phyloP scores from a whole-genome alignment of 2,113 vertebrate genomes.

The Engraulis encrasicolus region DNA sequence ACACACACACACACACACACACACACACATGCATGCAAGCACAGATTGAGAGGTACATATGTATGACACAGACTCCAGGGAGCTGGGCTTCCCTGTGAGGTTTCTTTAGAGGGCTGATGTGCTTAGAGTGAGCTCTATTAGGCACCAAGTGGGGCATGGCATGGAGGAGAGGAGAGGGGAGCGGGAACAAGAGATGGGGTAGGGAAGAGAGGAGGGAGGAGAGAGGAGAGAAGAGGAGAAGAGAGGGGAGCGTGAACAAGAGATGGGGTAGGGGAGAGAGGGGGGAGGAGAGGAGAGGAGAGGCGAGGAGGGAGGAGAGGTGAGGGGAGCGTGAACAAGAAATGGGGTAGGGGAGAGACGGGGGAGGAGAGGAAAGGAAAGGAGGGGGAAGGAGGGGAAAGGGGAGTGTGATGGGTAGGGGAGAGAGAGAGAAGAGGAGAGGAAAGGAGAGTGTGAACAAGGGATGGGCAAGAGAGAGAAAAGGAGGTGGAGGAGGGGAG shows the following conservation, averaged over 20 bases:
- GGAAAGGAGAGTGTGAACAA: slow-evolving; percentile 20
- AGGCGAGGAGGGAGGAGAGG: background rate
- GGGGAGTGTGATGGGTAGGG: background rate
- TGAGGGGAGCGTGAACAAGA: background rate
- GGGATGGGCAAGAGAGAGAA: background rate
- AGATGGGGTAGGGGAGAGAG: too few relatives aligned
- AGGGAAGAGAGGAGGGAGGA: too few relatives aligned
- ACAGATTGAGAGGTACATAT: background rate
- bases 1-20: background rate
- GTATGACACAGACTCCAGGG: slow-evolving; percentile 52
- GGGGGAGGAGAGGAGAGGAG: background rate
- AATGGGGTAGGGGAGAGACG: slow-evolving; percentile 29
- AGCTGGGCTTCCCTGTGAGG: slow-evolving; percentile 54
- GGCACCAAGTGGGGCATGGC: slow-evolving; percentile 68
- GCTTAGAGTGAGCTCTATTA: slow-evolving; percentile 70
- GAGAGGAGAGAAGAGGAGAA: slow-evolving; percentile 16
- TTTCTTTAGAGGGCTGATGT: slow-evolving; percentile 59
- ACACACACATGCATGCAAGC: slow-evolving; percentile 1
- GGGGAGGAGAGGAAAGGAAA: slow-evolving; percentile 18
- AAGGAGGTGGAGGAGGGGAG: slow-evolving; percentile 27
- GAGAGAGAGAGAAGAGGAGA: background rate
- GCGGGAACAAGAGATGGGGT: slow-evolving; percentile 22
- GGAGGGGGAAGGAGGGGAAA: slow-evolving; percentile 11
- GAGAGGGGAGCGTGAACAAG: background rate
- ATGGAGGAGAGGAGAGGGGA: slow-evolving; percentile 53